A percentile compares a stretch with the other conserved stretches of the same genome.
These are phyloP conservation scores for Protonemura montana DNA, from an alignment of 2,888 invertebrate species.

Conservation along the genomic window DNA sequence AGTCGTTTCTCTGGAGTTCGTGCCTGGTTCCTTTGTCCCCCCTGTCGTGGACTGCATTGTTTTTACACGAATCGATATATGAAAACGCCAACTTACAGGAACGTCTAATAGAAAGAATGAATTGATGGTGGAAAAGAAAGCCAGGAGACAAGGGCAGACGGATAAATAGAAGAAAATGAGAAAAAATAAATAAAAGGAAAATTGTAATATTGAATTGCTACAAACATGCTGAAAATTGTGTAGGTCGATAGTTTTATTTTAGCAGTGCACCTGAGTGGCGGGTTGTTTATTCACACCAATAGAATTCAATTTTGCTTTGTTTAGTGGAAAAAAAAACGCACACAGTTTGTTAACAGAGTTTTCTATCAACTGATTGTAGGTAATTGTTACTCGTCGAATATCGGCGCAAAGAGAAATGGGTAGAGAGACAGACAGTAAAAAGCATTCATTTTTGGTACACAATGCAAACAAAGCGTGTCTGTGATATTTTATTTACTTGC, in stretches of 20 bases:
- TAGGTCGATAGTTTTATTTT: constrained; percentile 45
- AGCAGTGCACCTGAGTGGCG: constrained; percentile 30
- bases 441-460: not conserved
- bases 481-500: not conserved
- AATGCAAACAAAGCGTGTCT: not conserved
- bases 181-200: not conserved
- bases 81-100: constrained; percentile 17
- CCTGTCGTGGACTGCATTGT: not conserved
- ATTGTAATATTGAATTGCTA: constrained; percentile 43
- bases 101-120: constrained; percentile 9
- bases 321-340: constrained; percentile 5
- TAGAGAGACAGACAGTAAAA: not conserved
- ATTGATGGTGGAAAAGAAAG: constrained; percentile 20
- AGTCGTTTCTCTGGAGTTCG: not conserved
- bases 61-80: constrained; percentile 32
- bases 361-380: constrained; percentile 22
- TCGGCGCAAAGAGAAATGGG: not conserved
- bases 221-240: constrained; percentile 40
- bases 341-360: constrained; percentile 25
- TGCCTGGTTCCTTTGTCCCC: constrained; percentile 36
- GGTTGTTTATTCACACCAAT: constrained; percentile 37
- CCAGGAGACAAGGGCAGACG: constrained; percentile 4
- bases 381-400: constrained; percentile 13
- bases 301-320: constrained; percentile 31
- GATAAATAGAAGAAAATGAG: not conserved